Percentiles rank a stretch among this genome's conserved stretches.
Conservation (phyloP, 2,888 invertebrate species). For the Halictus quadricinctus region DNA sequence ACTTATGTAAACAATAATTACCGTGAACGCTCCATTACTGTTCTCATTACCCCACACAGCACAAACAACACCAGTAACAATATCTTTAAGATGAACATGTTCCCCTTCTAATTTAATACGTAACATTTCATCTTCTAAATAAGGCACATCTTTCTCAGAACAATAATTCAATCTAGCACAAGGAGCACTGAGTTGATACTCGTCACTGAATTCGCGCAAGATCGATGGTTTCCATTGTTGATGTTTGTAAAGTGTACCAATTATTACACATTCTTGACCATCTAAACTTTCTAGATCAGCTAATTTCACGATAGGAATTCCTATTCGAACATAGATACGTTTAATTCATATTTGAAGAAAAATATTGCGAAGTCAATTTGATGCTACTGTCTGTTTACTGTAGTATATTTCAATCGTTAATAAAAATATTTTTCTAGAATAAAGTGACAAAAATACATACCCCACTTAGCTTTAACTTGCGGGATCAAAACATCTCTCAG, state of each 20-base stretch:
- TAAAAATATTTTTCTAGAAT: conserved; percentile 15
- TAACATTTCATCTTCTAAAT: conserved; percentile 96
- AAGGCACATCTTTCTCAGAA: conserved; percentile 91
- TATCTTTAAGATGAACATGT: conserved; percentile 84
- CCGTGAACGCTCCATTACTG: conserved; percentile 75
- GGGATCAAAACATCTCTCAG: conserved; percentile 87
- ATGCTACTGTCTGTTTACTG: neutral
- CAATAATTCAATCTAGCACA: conserved; percentile 89
- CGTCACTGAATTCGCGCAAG: conserved; percentile 95
- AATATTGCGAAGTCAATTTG: neutral
- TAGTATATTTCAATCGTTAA: neutral
- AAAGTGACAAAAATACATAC: conserved; percentile 76
- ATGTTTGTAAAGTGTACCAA: conserved; percentile 96
- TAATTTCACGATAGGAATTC: conserved; percentile 84
- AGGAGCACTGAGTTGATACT: conserved; percentile 91
- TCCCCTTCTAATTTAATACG: conserved; percentile 91
- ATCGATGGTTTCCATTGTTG: conserved; percentile 97
- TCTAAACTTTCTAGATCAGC: conserved; percentile 89
- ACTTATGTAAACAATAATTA: conserved; percentile 52
- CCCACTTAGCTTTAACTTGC: conserved; percentile 87
- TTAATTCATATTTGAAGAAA: neutral
- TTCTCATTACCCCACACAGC: conserved; percentile 87
- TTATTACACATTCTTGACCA: conserved; percentile 88
- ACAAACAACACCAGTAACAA: conserved; percentile 94
- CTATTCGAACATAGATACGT: conserved; percentile 45